These are phyloP conservation scores for Epinephelus lanceolatus DNA, from an alignment of 2,113 vertebrate genomes.

Conservation along the genomic window DNA sequence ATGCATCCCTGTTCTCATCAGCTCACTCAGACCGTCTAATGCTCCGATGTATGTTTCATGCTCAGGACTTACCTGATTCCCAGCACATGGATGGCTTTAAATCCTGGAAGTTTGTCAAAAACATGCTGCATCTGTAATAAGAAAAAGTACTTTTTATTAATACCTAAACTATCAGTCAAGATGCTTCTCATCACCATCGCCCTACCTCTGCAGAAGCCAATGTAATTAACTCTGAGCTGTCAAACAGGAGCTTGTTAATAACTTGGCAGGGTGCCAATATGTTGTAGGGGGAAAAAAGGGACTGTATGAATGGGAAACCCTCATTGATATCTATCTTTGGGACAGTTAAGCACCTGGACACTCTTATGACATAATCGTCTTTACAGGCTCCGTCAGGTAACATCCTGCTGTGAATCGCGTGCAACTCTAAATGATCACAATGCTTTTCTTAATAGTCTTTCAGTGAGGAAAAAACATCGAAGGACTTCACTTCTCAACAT, in stretches of 20 bases:
- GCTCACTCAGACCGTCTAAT: background rate
- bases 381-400: conserved; percentile 43
- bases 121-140: conserved; percentile 89
- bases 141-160: conserved; percentile 3
- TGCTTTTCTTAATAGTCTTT: background rate
- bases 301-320: conserved; percentile 24
- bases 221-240: conserved; percentile 16
- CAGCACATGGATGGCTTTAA: conserved; percentile 88
- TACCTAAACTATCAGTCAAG: background rate
- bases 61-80: conserved; percentile 89
- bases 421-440: background rate
- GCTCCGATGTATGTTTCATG: background rate
- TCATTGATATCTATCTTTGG: conserved; percentile 63
- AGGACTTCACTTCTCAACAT: background rate
- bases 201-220: background rate
- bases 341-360: conserved; percentile 39
- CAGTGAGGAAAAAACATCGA: background rate
- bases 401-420: conserved; percentile 23
- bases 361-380: conserved; percentile 65
- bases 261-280: background rate
- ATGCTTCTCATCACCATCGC: background rate
- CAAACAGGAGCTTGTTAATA: conserved; percentile 27
- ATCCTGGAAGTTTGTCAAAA: conserved; percentile 91
- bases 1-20: background rate
- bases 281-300: background rate